phyloP scores from a whole-genome alignment of 2,113 vertebrate species.

The Ascaphus truei region DNA sequence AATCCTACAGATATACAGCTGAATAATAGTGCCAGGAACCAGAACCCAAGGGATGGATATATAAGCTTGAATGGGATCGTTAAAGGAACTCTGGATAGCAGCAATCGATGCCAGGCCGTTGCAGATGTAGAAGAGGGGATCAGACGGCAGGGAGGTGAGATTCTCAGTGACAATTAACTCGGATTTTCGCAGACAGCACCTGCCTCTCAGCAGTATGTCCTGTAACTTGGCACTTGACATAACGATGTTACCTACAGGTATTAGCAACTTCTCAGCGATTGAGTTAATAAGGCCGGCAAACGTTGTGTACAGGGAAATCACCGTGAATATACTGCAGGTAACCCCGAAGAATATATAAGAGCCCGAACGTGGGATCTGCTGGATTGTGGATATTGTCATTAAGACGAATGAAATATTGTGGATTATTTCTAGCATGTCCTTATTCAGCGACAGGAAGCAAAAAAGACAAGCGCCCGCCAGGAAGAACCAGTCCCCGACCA shows the following conservation, averaged over 20 bases:
- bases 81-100: constrained; percentile 54
- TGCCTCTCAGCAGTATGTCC: constrained; percentile 32
- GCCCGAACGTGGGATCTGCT: constrained; percentile 64
- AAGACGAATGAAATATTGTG: constrained; percentile 73
- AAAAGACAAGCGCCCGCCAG: constrained; percentile 64
- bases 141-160: constrained; percentile 54
- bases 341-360: constrained; percentile 73
- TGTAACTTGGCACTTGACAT: constrained; percentile 59
- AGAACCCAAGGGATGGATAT: constrained; percentile 75
- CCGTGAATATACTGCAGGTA: constrained; percentile 64
- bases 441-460: constrained; percentile 66
- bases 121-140: constrained; percentile 75
- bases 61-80: constrained; percentile 48
- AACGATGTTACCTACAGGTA: constrained; percentile 69
- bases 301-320: constrained; percentile 67
- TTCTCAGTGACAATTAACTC: not conserved
- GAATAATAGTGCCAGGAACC: constrained; percentile 73
- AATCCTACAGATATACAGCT: constrained; percentile 73
- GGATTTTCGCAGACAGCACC: constrained; percentile 5
- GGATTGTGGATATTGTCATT: constrained; percentile 66
- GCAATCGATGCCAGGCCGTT: constrained; percentile 78
- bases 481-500: constrained; percentile 84
- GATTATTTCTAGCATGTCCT: constrained; percentile 70
- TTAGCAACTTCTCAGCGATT: constrained; percentile 78
- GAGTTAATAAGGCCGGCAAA: constrained; percentile 80